phyloP scores from a whole-genome alignment of 2,113 vertebrate species.

The Panthera tigris region DNA sequence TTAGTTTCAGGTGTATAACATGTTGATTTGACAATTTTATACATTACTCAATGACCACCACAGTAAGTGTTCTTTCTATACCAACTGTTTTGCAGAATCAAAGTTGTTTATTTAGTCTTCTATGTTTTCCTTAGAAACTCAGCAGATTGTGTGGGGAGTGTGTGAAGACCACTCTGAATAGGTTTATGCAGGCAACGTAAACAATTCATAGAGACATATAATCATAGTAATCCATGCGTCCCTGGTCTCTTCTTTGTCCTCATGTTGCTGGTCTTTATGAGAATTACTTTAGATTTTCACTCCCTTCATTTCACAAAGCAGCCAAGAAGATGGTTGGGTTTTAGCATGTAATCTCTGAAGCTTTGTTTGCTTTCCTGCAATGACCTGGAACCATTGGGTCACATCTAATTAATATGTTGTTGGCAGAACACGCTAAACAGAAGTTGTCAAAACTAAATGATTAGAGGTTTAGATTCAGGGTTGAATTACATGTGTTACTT shows the following conservation, averaged over 20 bases:
- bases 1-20: background rate
- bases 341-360: background rate
- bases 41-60: background rate
- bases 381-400: slow-evolving; percentile 26
- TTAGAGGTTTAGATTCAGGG: background rate
- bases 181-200: background rate
- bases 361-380: slow-evolving; percentile 40
- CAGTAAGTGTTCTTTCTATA: background rate
- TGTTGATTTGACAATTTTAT: background rate
- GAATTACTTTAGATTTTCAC: background rate
- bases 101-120: slow-evolving; percentile 8
- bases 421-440: slow-evolving; percentile 39
- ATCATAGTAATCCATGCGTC: background rate
- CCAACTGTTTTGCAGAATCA: background rate
- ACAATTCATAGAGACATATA: background rate
- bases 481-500: slow-evolving; percentile 42
- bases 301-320: slow-evolving; percentile 20
- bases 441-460: slow-evolving; percentile 56
- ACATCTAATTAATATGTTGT: slow-evolving; percentile 56
- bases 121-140: background rate
- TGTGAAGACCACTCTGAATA: background rate
- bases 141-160: background rate
- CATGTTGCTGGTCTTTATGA: background rate
- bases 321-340: background rate
- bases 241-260: background rate